Base-by-base conservation (phyloP, 2,888 invertebrate species). In the Octonoba sinensis region DNA sequence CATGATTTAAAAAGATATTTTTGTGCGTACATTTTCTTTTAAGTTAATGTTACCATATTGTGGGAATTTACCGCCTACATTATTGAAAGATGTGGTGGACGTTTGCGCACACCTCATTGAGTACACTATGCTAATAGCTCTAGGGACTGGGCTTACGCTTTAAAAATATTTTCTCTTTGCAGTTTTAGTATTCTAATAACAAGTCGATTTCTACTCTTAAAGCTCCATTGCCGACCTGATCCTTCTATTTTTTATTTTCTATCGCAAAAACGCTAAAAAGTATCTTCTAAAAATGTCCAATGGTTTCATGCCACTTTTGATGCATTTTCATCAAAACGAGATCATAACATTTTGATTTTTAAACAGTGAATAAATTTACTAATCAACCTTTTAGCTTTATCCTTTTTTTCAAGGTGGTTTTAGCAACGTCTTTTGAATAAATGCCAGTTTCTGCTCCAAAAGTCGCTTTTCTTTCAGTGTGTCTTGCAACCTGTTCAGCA, bases 401-500 rank as follows among this genome's bases (percentile, higher is more conserved):
- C 46, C 13, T 46, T 70, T 18, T 3, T 18, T 59, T 82, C 74
- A 82, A 49, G 81, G 85, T 20, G 85, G 85, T 60, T 85, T 84
- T n/a, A 81, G 79, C 12, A 85, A 56, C 27, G 84, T 85, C 60
- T 78, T 77, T 57, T 85, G 85, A n/a, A 85, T 72, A 49, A 85
- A 71, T 1, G 87, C 86, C 36, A 88, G 78, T 69, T 86, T 87
- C 62, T 87, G 85, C 78, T 88, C 87, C 4, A 88, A 84, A 22
- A 86, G 86, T 64, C 86, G 86, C 67, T 92, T 92, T 86, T 93
- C 93, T 86, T 92, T 91, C 85, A 93, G 90, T 64, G 93, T 93
- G 85, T 92, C 91, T 81, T 93, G 89, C 75, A 94, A 89, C 84
- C 93, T 92, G 86, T 92, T 92, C 79, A 93, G 90, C 59, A 95